Evolutionary conservation across 2,113 vertebrate genomes (phyloP).

Genomic region (Prinia subflava): DNA sequence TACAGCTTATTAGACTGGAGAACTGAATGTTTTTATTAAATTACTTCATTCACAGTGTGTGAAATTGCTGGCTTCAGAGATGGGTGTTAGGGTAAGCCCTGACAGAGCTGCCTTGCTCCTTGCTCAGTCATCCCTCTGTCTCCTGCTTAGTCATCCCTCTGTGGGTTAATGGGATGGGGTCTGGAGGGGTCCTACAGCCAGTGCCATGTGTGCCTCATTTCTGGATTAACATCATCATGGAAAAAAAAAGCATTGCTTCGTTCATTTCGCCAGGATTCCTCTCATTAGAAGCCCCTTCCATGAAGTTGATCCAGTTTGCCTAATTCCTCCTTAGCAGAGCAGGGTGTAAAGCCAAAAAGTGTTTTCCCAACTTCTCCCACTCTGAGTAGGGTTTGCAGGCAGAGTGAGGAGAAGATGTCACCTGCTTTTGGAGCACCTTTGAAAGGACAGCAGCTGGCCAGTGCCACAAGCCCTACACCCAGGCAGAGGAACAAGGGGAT

Average conservation of each 20-base stretch:
- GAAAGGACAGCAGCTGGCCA: background rate
- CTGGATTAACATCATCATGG: background rate
- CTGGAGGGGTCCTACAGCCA: background rate
- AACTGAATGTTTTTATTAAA: background rate
- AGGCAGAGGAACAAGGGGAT: background rate
- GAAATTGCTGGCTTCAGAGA: background rate
- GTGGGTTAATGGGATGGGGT: accelerated
- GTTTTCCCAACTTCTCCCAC: background rate
- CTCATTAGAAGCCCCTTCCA: background rate
- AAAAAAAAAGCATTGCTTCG: background rate
- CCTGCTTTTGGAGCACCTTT: background rate
- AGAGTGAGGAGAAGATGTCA: background rate
- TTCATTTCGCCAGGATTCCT: background rate
- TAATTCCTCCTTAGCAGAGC: background rate
- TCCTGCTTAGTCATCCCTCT: background rate
- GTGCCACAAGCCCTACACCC: background rate
- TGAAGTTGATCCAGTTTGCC: background rate
- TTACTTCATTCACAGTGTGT: background rate
- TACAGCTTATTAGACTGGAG: background rate
- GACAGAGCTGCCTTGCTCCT: background rate
- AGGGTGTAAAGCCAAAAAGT: background rate
- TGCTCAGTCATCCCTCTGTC: background rate
- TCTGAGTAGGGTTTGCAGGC: background rate
- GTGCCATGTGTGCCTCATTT: accelerated
- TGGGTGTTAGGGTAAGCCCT: background rate